These are phyloP conservation scores for Ptychadena robeensis DNA, from an alignment of 2,797 vertebrate species.

Conservation along the genomic window DNA sequence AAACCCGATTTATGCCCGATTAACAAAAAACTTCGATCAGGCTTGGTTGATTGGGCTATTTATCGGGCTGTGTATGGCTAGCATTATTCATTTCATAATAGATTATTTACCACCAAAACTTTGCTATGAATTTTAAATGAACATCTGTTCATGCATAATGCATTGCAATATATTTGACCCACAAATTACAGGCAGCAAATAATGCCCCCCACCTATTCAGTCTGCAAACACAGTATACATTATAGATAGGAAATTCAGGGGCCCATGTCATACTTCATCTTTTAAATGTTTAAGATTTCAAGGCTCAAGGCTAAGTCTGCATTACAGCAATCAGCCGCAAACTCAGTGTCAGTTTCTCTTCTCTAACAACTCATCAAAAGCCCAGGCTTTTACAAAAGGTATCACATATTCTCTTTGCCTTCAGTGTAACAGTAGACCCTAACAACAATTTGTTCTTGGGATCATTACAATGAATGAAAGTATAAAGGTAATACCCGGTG, in stretches of 20 bases:
- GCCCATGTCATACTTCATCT: neutral
- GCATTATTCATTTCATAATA: constrained; percentile 8
- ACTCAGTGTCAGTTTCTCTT: constrained; percentile 17
- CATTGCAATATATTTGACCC: constrained; percentile 39
- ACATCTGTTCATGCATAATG: constrained; percentile 43
- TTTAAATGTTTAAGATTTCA: constrained; percentile 26
- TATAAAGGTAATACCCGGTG: constrained; percentile 12
- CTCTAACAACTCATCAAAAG: constrained; percentile 5
- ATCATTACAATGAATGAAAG: constrained; percentile 26
- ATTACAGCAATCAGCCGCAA: neutral
- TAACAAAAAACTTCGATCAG: no score
- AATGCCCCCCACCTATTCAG: constrained; percentile 2
- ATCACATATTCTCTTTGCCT: constrained; percentile 22
- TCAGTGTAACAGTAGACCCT: constrained; percentile 35
- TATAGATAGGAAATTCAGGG: neutral
- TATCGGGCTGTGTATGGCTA: no score
- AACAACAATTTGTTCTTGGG: constrained; percentile 31
- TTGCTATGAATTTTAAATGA: constrained; percentile 18
- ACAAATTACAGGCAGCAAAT: neutral
- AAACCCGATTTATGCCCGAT: no score
- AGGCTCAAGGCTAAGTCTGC: neutral
- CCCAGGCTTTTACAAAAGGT: constrained; percentile 3
- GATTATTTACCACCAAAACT: constrained; percentile 25
- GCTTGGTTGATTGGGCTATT: no score
- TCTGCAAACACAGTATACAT: constrained; percentile 7